Base-by-base conservation (phyloP, 2,888 invertebrate species). In the Dexiosoma caninum region DNA sequence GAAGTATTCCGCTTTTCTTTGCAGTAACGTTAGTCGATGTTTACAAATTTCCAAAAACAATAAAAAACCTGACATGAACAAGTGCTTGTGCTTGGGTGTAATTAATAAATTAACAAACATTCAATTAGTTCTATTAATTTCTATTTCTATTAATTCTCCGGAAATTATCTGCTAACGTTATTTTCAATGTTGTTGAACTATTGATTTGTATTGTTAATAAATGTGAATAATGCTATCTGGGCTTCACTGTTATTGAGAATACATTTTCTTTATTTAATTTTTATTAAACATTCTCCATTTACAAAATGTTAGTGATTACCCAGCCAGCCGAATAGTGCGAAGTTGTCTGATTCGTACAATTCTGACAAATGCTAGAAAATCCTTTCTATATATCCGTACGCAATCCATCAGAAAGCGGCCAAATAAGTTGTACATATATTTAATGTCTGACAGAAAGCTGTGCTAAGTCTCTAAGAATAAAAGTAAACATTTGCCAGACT, bases 241-340 rank as follows among this genome's bases (percentile, higher is more conserved):
- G 46, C 59, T 59, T 70, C 27, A 23, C 42, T 35, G 14, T 19
- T 53, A 62, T 60, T 53, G 62, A 60, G 49, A 53, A 72, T 60
- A 60, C 59, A 60, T 51, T 19, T n/a, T n/a, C 14, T 60, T 59
- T 44, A 64, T 55, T 72, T 55, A n/a, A n/a, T n/a, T n/a, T n/a
- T n/a, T n/a, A n/a, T 53, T 64, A 53, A 62, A 72, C 51, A 72
- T 72, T 72, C 62, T 72, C 53, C 53, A 30, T 59, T 59, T 27
- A 70, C n/a, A n/a, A n/a, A n/a, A n/a, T n/a, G n/a, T n/a, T n/a
- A n/a, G n/a, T n/a, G 59, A 70, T 59, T 59, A 53, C 35, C 51
- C 27, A 27, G 4, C n/a, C n/a, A n/a, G n/a, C n/a, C n/a, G n/a
- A n/a, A n/a, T n/a, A n/a, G n/a, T n/a, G n/a, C n/a, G n/a, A n/a